Evolutionary conservation across 2,113 vertebrate species (phyloP), one percentile per base, ranked within the genome.

Genomic region (Picathartes gymnocephalus): DNA sequence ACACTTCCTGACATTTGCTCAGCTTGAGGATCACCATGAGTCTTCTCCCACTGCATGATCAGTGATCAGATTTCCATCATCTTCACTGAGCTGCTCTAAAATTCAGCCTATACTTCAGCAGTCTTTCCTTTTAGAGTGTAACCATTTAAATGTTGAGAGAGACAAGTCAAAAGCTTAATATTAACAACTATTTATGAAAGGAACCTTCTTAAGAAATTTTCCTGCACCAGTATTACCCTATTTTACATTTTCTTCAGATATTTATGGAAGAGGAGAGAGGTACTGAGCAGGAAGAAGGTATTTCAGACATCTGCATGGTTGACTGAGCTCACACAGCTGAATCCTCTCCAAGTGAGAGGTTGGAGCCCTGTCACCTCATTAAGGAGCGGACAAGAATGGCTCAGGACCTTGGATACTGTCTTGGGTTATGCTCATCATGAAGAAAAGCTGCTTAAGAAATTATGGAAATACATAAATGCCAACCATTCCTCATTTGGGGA

Each of bases 391-490:
- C 13, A 33, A 93, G 85, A 80, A 58, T 9, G 3, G 54, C 64
- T 83, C 2, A 0, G n/a, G 81, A 76, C 40, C 33, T 76, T 21
- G 18, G 57, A 85, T 6, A 16, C 54, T 24, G 42, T 62, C 60
- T 57, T 80, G 62, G 51, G 88, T 82, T 77, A 76, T 16, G 54
- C 39, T 44, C 64, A 25, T 42, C 57, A 20, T 39, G 81, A 89
- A 92, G 64, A 30, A 88, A 62, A 88, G 68, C 71, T 94, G 81
- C 78, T 69, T 69, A 77, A 88, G 47, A 88, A 94, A 77, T 86
- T 83, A 85, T 7, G 65, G 77, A 88, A 95, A 91, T 80, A 70
- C 3, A 83, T 82, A 94, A 90, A 92, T 86, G 70, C 68, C 82
- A 88, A 78, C 71, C 74, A 66, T 68, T 86, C 82, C 71, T 66